Base-by-base conservation (phyloP, 2,797 vertebrate genomes). In the Anabacerthia variegaticeps region DNA sequence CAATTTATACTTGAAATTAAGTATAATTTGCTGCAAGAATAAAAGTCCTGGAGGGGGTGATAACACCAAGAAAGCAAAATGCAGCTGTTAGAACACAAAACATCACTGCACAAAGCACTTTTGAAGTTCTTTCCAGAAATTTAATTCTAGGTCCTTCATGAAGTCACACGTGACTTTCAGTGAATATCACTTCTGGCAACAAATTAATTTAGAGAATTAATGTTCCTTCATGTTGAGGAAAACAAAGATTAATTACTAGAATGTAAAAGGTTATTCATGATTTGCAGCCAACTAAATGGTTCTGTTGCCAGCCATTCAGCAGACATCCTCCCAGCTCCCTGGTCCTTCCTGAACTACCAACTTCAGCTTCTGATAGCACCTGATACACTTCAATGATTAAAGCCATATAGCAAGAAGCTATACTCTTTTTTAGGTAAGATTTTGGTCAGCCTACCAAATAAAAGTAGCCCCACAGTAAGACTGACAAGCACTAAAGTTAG, bases 31-130 rank as follows among this genome's bases (percentile, higher is more conserved):
- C 9, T 41, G 5, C 48, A 85, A 71, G 13, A 37, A 59, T n/a
- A 49, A 75, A 43, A 3, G 0, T 23, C 27, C 3, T 22, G 4
- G 1, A 4, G 8, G 0, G 5, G 7, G 2, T 2, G 4, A 46
- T 54, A 58, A 46, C 3, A 39, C 7, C 19, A 24, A 15, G 34
- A 73, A 24, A 13, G 1, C 32, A 79, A 76, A n/a, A 4, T 6
- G 1, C 17, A 39, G 8, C 16, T 63, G 7, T 30, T 14, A 46
- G 4, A n/a, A 63, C 16, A 2, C 34, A 72, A 85, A 63, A n/a
- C 15, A 48, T 7, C 18, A 73, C 2, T 1, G 7, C 21, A 71
- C 16, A 76, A 41, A 76, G 12, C 6, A 55, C 41, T 74, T 83
- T 3, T 7, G 5, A 54, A 72, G 6, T 37, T 86, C 9, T 24